These are phyloP conservation scores for Nycteola revayana DNA, from an alignment of 2,888 invertebrate species.

Conservation along the genomic window DNA sequence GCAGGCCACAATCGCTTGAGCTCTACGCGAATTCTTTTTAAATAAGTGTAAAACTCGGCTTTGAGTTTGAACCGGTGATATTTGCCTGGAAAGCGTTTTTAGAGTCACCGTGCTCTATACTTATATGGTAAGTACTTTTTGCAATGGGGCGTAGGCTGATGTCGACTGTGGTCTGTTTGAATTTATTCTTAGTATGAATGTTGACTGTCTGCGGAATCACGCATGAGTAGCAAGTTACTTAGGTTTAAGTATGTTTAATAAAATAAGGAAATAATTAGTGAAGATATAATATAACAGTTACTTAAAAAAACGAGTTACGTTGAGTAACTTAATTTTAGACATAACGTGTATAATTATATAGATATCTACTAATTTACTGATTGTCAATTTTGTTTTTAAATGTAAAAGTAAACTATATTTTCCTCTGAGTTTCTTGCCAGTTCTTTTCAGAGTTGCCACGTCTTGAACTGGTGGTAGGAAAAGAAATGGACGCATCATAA, in stretches of 20 bases:
- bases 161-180: not conserved
- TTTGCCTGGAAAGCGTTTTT: slow-evolving; percentile 8
- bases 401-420: too few relatives aligned
- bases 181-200: slow-evolving; percentile 4
- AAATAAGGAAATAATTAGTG: not conserved
- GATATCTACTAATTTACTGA: too few relatives aligned
- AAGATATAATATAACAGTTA: too few relatives aligned
- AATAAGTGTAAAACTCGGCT: slow-evolving; percentile 7
- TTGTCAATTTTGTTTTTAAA: too few relatives aligned
- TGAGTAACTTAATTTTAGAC: too few relatives aligned
- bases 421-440: too few relatives aligned
- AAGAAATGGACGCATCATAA: too few relatives aligned
- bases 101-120: slow-evolving; percentile 1
- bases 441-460: too few relatives aligned
- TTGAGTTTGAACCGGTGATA: slow-evolving; percentile 5
- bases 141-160: not conserved
- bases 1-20: slow-evolving; percentile 3
- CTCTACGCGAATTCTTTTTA: too few relatives aligned
- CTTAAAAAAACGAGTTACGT: too few relatives aligned
- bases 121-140: slow-evolving; percentile 1
- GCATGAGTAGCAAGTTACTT: slow-evolving; percentile 9
- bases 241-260: slow-evolving; percentile 7
- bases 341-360: too few relatives aligned
- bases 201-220: slow-evolving; percentile 5
- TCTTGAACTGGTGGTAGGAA: too few relatives aligned